A percentile compares a stretch with the other conserved stretches of the same genome.
Evolutionary conservation across 2,797 vertebrate species (phyloP).

Genomic region (Parotocinclus haroldoi): DNA sequence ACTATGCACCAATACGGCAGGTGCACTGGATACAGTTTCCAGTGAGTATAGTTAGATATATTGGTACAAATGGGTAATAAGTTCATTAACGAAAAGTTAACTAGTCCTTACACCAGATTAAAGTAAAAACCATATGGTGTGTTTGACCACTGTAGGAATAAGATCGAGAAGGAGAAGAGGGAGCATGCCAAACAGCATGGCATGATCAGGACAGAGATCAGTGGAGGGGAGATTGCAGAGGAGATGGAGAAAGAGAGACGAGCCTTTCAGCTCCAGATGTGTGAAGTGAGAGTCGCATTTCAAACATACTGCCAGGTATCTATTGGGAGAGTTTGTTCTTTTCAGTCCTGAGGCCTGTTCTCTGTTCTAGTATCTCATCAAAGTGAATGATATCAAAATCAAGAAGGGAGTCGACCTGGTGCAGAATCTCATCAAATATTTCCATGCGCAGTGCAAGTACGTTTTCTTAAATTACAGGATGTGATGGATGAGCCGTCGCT

Average conservation of each 20-base stretch:
- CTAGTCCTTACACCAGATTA: not conserved
- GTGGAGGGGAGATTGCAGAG: slow-evolving; percentile 93
- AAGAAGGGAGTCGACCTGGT: slow-evolving; percentile 96
- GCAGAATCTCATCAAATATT: slow-evolving; percentile 96
- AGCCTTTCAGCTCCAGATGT: slow-evolving; percentile 94
- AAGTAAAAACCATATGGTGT: not conserved
- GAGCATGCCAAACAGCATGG: slow-evolving; percentile 93
- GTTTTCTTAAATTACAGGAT: slow-evolving; percentile 30
- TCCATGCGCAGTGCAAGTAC: slow-evolving; percentile 98
- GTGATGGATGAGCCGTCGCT: not conserved
- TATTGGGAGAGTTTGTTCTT: not conserved
- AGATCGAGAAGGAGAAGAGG: slow-evolving; percentile 95
- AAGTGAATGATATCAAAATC: slow-evolving; percentile 97
- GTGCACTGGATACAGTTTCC: too few relatives aligned
- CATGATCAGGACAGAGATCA: slow-evolving; percentile 94
- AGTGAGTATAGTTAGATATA: too few relatives aligned
- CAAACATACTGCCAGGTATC: not conserved
- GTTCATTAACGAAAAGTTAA: too few relatives aligned
- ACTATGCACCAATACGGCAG: too few relatives aligned
- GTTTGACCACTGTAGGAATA: slow-evolving; percentile 56
- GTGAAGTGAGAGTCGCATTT: slow-evolving; percentile 73
- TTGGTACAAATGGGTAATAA: too few relatives aligned
- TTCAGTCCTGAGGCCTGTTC: not conserved
- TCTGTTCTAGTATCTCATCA: slow-evolving; percentile 85
- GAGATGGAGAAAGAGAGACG: slow-evolving; percentile 95